Evolutionary conservation across 2,113 vertebrate species (phyloP).

Genomic region (Percopsis transmontana): DNA sequence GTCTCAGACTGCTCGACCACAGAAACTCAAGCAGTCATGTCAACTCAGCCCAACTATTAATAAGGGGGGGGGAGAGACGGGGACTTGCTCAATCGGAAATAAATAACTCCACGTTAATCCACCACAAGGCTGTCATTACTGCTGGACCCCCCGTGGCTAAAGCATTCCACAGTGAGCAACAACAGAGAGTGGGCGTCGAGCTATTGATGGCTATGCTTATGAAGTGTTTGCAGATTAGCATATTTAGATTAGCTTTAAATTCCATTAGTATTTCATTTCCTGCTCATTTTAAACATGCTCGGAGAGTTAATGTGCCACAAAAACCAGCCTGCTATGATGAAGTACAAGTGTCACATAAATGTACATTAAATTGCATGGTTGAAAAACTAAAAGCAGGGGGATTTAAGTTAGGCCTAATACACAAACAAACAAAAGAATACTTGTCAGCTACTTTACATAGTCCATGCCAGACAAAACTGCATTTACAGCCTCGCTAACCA

Average conservation of each 20-base stretch:
- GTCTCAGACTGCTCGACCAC: slow-evolving; percentile 35
- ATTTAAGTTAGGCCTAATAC: neutral
- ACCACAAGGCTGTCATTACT: slow-evolving; percentile 73
- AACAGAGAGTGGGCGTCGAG: slow-evolving; percentile 64
- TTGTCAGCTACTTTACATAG: slow-evolving; percentile 44
- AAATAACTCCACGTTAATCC: slow-evolving; percentile 78
- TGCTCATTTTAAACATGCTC: slow-evolving; percentile 38
- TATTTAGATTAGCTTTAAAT: slow-evolving; percentile 81
- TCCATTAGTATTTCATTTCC: slow-evolving; percentile 73
- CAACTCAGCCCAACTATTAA: slow-evolving; percentile 30
- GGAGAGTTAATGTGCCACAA: slow-evolving; percentile 30
- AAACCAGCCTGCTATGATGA: neutral
- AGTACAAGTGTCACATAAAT: slow-evolving; percentile 47
- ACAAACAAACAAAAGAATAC: slow-evolving; percentile 36
- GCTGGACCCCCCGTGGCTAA: slow-evolving; percentile 70
- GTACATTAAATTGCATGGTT: slow-evolving; percentile 35
- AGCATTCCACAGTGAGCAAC: slow-evolving; percentile 69
- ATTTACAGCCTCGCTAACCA: slow-evolving; percentile 42
- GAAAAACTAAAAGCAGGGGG: no score
- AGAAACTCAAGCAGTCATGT: slow-evolving; percentile 49
- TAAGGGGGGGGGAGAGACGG: slow-evolving; percentile 27
- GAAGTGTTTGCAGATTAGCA: slow-evolving; percentile 74
- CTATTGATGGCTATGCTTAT: slow-evolving; percentile 66
- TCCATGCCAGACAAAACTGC: slow-evolving; percentile 16
- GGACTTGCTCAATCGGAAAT: slow-evolving; percentile 69